Evolutionary conservation across 1,140 invertebrate species (phyloP).

Genomic region (Kradibia gibbosae): DNA sequence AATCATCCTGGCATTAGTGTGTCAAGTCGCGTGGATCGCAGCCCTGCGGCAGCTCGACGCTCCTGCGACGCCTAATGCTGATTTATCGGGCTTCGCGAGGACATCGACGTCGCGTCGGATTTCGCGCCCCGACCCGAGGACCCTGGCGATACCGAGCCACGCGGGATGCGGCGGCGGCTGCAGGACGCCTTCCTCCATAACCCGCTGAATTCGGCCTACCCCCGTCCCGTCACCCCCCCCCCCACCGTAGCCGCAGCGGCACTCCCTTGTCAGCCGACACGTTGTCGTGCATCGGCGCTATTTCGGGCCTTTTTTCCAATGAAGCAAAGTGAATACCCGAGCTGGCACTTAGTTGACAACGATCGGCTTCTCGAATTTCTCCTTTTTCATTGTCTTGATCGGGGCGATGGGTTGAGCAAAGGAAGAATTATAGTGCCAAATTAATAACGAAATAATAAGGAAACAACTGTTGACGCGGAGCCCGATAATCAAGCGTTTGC

Average conservation of each 20-base stretch:
- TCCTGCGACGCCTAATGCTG: slow-evolving; percentile 68
- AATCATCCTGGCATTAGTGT: slow-evolving; percentile 47
- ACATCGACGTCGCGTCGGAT: slow-evolving; percentile 35
- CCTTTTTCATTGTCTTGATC: too few species aligned
- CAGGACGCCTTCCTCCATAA: background rate
- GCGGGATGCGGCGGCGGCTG: background rate
- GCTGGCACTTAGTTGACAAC: too few species aligned
- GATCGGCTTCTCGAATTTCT: too few species aligned
- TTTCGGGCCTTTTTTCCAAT: too few species aligned
- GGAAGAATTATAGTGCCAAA: background rate
- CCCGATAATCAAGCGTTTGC: slow-evolving; percentile 58
- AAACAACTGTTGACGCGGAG: slow-evolving; percentile 16
- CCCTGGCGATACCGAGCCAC: background rate
- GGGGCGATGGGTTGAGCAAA: background rate
- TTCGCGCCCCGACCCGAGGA: background rate
- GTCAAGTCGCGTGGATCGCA: slow-evolving; percentile 32
- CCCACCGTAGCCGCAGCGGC: too few species aligned
- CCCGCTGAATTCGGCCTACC: background rate
- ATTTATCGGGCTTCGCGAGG: slow-evolving; percentile 64
- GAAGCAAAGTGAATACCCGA: too few species aligned
- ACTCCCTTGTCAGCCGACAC: too few species aligned
- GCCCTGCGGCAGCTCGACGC: slow-evolving; percentile 43
- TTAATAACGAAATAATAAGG: slow-evolving; percentile 24
- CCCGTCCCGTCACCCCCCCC: background rate
- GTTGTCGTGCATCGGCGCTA: too few species aligned